These are phyloP conservation scores for Sphaerodactylus townsendi DNA, from an alignment of 2,113 vertebrate genomes.

Conservation along the genomic window DNA sequence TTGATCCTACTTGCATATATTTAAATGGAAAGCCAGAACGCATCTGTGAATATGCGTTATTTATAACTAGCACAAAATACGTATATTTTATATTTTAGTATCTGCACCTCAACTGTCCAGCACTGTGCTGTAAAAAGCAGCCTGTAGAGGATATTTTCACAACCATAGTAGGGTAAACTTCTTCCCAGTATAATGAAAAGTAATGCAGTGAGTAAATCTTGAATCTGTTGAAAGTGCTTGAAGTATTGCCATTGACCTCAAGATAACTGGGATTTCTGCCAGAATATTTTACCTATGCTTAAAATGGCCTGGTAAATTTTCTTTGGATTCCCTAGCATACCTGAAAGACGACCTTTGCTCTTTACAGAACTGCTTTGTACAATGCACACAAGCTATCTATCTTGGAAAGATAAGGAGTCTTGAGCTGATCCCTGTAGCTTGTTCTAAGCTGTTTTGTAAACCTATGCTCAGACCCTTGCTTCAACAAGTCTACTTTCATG, in stretches of 20 bases:
- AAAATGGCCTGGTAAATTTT: constrained; percentile 42
- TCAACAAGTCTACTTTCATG: neutral
- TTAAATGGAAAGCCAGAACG: neutral
- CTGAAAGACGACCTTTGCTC: constrained; percentile 34
- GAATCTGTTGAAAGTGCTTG: constrained; percentile 6
- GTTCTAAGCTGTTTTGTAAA: neutral
- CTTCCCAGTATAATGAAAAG: neutral
- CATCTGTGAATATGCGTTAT: neutral
- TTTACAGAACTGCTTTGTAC: constrained; percentile 27
- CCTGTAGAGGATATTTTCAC: neutral
- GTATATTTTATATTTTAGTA: neutral
- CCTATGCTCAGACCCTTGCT: neutral
- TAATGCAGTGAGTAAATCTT: neutral
- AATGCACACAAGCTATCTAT: constrained; percentile 51
- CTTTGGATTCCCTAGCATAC: constrained; percentile 41
- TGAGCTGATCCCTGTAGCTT: constrained; percentile 45
- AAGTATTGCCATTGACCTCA: neutral
- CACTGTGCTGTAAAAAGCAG: neutral
- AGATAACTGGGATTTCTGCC: constrained; percentile 27
- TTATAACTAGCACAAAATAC: neutral
- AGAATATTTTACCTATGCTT: constrained; percentile 38
- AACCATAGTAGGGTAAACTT: constrained; percentile 21
- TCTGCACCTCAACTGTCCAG: neutral
- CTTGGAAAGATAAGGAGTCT: constrained; percentile 57
- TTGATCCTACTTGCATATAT: too few relatives aligned